A percentile compares a stretch with the other conserved stretches of the same genome.
Conservation (phyloP, 2,113 vertebrate genomes). For the Eulemur macaco region DNA sequence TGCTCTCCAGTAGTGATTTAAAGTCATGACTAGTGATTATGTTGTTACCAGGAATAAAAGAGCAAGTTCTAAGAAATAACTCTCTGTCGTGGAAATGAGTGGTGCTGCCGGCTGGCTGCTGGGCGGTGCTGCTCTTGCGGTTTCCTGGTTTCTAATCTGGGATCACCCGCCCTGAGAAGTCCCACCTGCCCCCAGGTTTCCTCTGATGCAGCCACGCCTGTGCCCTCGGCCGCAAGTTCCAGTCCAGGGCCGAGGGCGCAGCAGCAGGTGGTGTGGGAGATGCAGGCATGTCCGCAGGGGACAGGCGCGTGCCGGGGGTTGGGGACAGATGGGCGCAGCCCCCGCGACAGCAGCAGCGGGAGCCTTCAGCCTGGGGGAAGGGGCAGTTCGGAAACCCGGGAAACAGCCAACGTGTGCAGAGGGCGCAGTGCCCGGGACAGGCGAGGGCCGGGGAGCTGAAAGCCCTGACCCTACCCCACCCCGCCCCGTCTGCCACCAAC, state of each 20-base stretch:
- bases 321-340: background rate
- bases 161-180: background rate
- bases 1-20: background rate
- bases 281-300: background rate
- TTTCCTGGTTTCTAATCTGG: background rate
- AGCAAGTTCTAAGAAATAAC: background rate
- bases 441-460: background rate
- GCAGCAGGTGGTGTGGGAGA: background rate
- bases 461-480: background rate
- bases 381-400: too few relatives aligned
- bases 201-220: background rate
- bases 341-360: too few relatives aligned
- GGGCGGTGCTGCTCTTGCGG: background rate
- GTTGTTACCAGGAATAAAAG: constrained; percentile 19
- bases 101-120: background rate
- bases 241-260: background rate
- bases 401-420: background rate
- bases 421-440: too few relatives aligned
- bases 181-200: background rate
- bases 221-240: background rate
- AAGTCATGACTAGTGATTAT: constrained; percentile 14
- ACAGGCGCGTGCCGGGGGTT: background rate
- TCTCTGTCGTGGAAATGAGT: background rate
- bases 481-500: too few relatives aligned
- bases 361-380: too few relatives aligned